Percentiles rank a stretch among this genome's conserved stretches.
Conservation (phyloP, 2,888 invertebrate genomes). For the Heliconius erato region DNA sequence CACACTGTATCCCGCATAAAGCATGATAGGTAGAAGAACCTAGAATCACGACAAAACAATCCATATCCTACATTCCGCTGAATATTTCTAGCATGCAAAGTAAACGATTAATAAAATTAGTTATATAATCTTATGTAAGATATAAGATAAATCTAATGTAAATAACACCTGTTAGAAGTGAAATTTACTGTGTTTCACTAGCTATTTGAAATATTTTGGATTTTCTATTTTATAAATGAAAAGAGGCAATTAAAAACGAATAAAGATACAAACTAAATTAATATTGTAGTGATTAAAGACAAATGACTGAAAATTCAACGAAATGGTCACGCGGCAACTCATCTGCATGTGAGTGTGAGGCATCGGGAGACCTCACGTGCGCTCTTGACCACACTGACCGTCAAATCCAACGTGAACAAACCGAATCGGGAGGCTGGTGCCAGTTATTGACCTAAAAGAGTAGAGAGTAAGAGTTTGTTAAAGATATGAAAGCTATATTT, state of each 20-base stretch:
- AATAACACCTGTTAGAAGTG: neutral
- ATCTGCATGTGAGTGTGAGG: neutral
- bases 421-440: neutral
- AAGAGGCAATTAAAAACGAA: neutral
- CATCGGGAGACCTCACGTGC: conserved; percentile 3
- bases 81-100: too few species aligned
- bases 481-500: neutral
- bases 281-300: neutral
- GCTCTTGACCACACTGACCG: conserved; percentile 21
- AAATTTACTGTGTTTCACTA: neutral
- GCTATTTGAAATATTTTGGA: too few species aligned
- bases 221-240: conserved; percentile 4
- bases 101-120: neutral
- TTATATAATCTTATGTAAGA: neutral
- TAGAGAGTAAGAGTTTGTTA: neutral
- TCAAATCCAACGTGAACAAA: conserved; percentile 9
- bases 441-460: neutral
- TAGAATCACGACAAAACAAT: too few species aligned
- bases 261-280: neutral
- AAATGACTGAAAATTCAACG: conserved; percentile 4
- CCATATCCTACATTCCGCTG: too few species aligned
- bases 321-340: conserved; percentile 2
- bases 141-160: neutral
- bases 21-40: too few species aligned
- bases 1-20: too few species aligned